Evolutionary conservation across 2,797 vertebrate genomes (phyloP), one percentile per base, ranked within the genome.

Genomic region (Distichodus sexfasciatus): DNA sequence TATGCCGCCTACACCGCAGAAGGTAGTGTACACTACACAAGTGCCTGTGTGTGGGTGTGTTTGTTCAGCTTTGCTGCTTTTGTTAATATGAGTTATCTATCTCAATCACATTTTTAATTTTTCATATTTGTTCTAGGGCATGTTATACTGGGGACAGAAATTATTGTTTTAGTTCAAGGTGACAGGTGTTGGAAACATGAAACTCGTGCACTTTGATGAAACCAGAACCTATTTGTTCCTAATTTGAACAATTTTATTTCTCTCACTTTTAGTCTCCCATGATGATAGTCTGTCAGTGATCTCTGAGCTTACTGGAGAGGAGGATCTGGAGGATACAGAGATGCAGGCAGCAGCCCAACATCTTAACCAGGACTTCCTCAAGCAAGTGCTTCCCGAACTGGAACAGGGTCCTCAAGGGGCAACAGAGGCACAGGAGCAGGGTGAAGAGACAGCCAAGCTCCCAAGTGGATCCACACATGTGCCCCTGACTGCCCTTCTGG

Each of bases 281-380:
- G 86, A 92, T 4, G 91, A 94, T 26, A 77, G 65, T n/a, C 46
- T 78, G 1, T 89, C 88, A 6, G 79, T 85, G 5, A 0, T 86
- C n/a, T 82, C 90, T 24, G 91, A 93, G 11, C 59, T 71, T 55
- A 35, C 59, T 0, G 82, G 75, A 2, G 92, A 94, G 10, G 88
- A 87, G 0, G 93, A 93, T 12, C 87, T 72, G 0, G 92, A 93
- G 62, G 94, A 96, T 0, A 90, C 92, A 3, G 95, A 97, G 69
- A 85, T 98, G 43, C 90, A 92, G 79, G 94, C 90, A 0, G 93
- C 92, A 0, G 91, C 94, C 40, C 90, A 94, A 75, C 94, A 96
- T 76, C 88, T 99, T 54, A 94, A 92, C 65, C 91, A 95, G 75
- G 92, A 96, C 85, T 96, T 98, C 61, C 93, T 92, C 79, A 88